These are phyloP conservation scores for Luffia ferchaultella DNA, from an alignment of 2,888 invertebrate species.

Conservation along the genomic window DNA sequence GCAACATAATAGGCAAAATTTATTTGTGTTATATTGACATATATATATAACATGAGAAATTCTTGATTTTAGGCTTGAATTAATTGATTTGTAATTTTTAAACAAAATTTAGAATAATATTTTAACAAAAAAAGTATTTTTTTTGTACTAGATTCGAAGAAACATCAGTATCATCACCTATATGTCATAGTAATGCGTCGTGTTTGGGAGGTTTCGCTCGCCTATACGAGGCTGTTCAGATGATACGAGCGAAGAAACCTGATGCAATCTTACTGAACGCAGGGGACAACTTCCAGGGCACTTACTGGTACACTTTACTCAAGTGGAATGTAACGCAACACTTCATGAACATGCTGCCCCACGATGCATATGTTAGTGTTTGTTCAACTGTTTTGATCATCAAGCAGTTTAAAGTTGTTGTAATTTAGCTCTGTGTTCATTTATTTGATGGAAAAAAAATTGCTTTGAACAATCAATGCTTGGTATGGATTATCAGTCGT, in stretches of 20 bases:
- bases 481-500: no score
- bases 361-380: conserved; percentile 76
- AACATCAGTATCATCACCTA: conserved; percentile 58
- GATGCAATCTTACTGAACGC: conserved; percentile 78
- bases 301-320: conserved; percentile 79
- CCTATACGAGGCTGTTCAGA: conserved; percentile 62
- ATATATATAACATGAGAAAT: no score
- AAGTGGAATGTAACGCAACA: conserved; percentile 77
- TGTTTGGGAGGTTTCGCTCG: conserved; percentile 78
- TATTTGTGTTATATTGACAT: no score
- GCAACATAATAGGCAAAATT: no score
- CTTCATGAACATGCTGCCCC: conserved; percentile 78
- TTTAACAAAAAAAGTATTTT: no score
- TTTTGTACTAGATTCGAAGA: conserved; percentile 64
- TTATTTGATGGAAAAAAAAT: no score
- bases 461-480: no score
- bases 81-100: no score
- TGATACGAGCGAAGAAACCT: conserved; percentile 47
- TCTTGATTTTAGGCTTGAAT: no score
- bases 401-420: background rate
- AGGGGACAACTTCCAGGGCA: conserved; percentile 86
- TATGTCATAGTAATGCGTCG: conserved; percentile 50
- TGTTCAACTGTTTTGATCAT: no score
- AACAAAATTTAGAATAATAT: no score
- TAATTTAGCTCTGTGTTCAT: no score